These are phyloP conservation scores for Oscheius sp. DNA, from an alignment of 2,888 invertebrate genomes.

Conservation along the genomic window DNA sequence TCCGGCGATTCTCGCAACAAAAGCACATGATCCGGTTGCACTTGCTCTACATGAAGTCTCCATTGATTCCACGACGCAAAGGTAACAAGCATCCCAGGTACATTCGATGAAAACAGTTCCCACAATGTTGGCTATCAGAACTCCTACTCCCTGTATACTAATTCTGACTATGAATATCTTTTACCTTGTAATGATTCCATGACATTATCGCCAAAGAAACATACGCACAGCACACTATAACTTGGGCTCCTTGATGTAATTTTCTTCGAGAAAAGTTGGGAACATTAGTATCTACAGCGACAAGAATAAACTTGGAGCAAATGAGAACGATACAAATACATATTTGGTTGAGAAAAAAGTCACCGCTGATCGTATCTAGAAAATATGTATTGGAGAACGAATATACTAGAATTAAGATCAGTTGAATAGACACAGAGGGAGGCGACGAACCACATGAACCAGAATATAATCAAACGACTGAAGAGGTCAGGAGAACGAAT, in stretches of 20 bases:
- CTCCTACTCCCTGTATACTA: constrained; percentile 3
- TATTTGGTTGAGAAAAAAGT: constrained; percentile 66
- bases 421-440: constrained; percentile 66
- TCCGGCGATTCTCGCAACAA: neutral
- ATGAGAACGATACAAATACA: constrained; percentile 64
- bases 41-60: constrained; percentile 11
- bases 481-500: constrained; percentile 52
- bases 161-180: neutral
- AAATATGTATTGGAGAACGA: too few relatives aligned
- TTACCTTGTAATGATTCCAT: constrained; percentile 46
- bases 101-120: constrained; percentile 12
- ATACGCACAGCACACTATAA: constrained; percentile 64
- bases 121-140: constrained; percentile 1
- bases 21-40: neutral
- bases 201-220: constrained; percentile 56
- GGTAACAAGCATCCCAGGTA: constrained; percentile 14
- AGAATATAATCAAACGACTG: constrained; percentile 60
- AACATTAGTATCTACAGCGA: constrained; percentile 57
- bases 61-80: constrained; percentile 5
- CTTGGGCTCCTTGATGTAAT: constrained; percentile 66
- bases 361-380: constrained; percentile 62
- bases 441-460: constrained; percentile 68
- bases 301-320: constrained; percentile 64
- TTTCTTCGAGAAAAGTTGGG: constrained; percentile 61
- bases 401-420: constrained; percentile 66